Base-by-base conservation (phyloP, 2,797 vertebrate species). In the Schizopygopsis malacanthus region DNA sequence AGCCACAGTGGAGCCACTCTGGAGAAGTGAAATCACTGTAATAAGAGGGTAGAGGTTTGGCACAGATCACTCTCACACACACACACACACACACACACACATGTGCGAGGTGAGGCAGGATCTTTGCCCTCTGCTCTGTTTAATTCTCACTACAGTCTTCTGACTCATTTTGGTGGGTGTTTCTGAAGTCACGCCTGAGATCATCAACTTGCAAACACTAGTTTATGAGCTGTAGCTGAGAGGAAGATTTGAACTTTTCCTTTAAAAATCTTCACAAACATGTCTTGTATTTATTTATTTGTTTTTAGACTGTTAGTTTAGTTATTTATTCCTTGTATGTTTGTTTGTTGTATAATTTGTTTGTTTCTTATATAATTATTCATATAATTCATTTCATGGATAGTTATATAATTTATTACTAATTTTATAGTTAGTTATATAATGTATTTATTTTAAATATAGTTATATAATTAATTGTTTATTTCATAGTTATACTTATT, bases 41-140 rank as follows among this genome's bases (percentile, higher is more conserved):
- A 95, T 95, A 92, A 95, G 92, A 94, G 93, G 95, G 94, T 95
- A 83, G 86, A 93, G 95, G 95, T 96, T 90, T 89, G 84, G 85
- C 75, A 54, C 61, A 43, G 22, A 78, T 45, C n/a, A 28, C 28
- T 28, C 28, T 1, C 28, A 33, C 28, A 33, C 28, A 33, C 28
- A 33, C 28, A 33, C 28, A 33, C 28, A 33, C 28, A 33, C 28
- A 33, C 28, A 84, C 83, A n/a, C 84, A 61, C 67, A 89, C 54
- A 59, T n/a, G 12, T 16, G 61, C 16, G 33, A 76, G 82, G 59
- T 81, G 73, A 89, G 54, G 61, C 84, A 79, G 80, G 84, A 85
- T 73, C 50, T 43, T 28, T 83, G 70, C 54, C 81, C 81, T 54
- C 78, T 84, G 25, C 69, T 84, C 85, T 78, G 85, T 85, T 84